Evolutionary conservation across 2,797 vertebrate species (phyloP).

Genomic region (Thamnophis elegans): DNA sequence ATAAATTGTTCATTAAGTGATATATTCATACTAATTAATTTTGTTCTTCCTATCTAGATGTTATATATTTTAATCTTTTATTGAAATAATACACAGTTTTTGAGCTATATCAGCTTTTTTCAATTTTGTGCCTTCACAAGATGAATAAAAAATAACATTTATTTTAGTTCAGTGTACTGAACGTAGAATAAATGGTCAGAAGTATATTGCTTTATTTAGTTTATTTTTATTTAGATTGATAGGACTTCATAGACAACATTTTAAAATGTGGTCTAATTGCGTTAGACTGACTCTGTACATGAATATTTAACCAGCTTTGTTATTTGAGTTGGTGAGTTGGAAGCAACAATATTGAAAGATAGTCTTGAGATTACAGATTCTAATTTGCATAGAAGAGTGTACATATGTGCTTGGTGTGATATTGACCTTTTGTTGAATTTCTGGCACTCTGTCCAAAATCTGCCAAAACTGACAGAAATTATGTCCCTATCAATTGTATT

Average conservation of each 20-base stretch:
- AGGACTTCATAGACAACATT: not conserved
- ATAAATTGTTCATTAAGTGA: not conserved
- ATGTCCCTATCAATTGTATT: not conserved
- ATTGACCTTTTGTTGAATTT: not conserved
- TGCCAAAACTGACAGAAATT: not conserved
- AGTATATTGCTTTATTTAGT: not conserved
- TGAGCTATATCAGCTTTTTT: not conserved
- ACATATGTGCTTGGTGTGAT: not conserved
- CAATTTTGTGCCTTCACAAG: not conserved
- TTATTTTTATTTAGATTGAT: not conserved
- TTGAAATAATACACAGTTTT: not conserved
- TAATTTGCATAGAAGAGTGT: not conserved
- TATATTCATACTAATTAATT: not conserved
- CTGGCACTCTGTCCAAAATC: not conserved
- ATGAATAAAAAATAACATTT: not conserved
- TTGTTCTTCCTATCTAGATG: not conserved
- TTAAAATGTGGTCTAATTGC: not conserved
- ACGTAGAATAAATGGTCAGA: not conserved
- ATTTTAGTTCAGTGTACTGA: not conserved
- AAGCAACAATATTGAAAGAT: not conserved
- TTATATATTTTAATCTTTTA: not conserved
- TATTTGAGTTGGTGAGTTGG: not conserved
- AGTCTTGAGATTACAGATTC: not conserved
- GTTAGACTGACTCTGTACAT: not conserved
- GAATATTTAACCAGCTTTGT: not conserved